phyloP scores from a whole-genome alignment of 2,797 vertebrate species.

The Setipinna tenuifilis region DNA sequence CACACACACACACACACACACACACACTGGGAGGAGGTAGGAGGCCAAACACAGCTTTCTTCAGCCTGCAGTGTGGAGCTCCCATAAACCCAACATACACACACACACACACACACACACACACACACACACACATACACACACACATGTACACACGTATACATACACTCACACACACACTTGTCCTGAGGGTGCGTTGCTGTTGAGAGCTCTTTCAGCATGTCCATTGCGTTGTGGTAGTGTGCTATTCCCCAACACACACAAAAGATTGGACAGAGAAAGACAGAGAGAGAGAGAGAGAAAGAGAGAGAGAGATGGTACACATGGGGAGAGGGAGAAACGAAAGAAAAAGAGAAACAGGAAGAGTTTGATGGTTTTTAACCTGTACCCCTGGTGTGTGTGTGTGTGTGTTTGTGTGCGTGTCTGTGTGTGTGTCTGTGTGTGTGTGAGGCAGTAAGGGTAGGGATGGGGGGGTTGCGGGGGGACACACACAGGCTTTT shows the following conservation, averaged over 20 bases:
- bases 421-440: not conserved
- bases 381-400: not conserved
- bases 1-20: conserved; percentile 50
- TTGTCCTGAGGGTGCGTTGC: conserved; percentile 58
- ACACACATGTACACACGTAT: not conserved
- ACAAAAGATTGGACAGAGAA: conserved; percentile 39
- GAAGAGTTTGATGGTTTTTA: not conserved
- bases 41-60: conserved; percentile 75
- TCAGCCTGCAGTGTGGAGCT: conserved; percentile 72
- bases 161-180: not conserved
- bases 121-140: not conserved
- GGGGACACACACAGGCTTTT: conserved; percentile 36
- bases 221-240: conserved; percentile 55
- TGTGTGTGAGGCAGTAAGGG: not conserved
- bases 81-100: conserved; percentile 53
- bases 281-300: not conserved
- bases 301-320: not conserved
- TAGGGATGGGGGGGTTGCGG: too few species aligned
- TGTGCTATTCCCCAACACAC: conserved; percentile 58
- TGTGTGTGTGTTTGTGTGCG: not conserved
- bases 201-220: conserved; percentile 53
- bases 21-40: conserved; percentile 47
- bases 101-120: conserved; percentile 4
- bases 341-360: not conserved
- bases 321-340: not conserved